Evolutionary conservation across 2,888 invertebrate species (phyloP), one percentile per base, ranked within the genome.

Genomic region (Drosophila phalerata): DNA sequence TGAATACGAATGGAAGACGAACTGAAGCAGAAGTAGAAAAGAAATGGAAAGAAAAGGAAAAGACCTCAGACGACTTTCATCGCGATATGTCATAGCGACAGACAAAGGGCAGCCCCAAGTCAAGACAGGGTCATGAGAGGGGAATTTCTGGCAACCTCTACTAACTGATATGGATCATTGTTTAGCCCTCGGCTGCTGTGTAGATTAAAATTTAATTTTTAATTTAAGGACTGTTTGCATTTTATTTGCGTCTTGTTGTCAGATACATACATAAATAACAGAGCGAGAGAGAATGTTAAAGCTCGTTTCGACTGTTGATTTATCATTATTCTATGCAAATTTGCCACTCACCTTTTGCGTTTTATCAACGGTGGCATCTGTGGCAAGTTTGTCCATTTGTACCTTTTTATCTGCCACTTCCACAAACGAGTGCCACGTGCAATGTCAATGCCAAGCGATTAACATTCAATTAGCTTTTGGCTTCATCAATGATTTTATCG

Each of bases 201-300:
- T 60, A 88, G 88, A 91, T 91, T 90, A 91, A 91, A 91, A 87
- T 91, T 91, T 90, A 91, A 91, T 91, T 91, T 91, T 91, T 90
- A 91, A 91, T 91, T 91, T 91, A 81, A 90, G 79, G 84, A 79
- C 82, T 88, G 89, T 89, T 90, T 90, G 89, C 79, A 34, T 88
- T 82, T 85, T 89, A 82, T 89, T 90, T 87, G 79, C 72, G 67
- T 32, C 66, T 77, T 71, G 71, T 70, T 71, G 63, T 63, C 58
- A 73, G 17, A 49, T 6, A 37, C n/a, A n/a, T 8, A n/a, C n/a
- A 37, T 32, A 58, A 66, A 76, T 74, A 83, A 81, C 73, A 22
- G 22, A 22, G 62, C 43, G 30, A 40, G 28, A 56, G 11, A 15
- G 15, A 15, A 28, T n/a, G 40, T 42, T 25, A 28, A 56, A 75